Base-by-base conservation (phyloP, 2,113 vertebrate species). In the Thunnus thynnus region DNA sequence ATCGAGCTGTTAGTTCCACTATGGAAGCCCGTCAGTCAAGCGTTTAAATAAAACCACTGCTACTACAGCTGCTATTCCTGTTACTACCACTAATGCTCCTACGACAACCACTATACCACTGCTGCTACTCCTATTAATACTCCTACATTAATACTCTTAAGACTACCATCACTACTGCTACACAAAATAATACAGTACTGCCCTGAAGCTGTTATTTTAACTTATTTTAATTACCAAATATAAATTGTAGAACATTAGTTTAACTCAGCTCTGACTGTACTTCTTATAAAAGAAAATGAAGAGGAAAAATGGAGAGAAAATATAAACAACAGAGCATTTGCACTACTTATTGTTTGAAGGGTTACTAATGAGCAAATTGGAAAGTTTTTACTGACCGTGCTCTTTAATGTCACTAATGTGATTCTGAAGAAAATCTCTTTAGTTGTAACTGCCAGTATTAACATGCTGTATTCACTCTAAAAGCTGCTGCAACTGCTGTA, bases 1-100 rank as follows among this genome's bases (percentile, higher is more conserved):
- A 82, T 89, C 2, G 46, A 83, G 83, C 76, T 86, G 83, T 83
- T 76, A 41, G 61, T 27, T 81, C 67, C 72, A 52, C 78, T 78
- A 48, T 78, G 61, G 52, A 88, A 65, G 80, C 52, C 41, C 52
- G 20, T 86, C 81, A 70, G 61, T 89, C 69, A 88, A 69, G 52
- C 13, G 57, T 78, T 83, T 20, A 81, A 73, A 72, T 50, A 56
- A 67, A 82, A 79, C 22, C 22, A 79, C 51, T 44, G 47, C 61
- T 69, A 66, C 68, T 63, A 64, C 20, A 48, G 72, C 25, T 64
- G 0, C 66, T 83, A 17, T n/a, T 70, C 32, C 67, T 66, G 56
- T 71, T 67, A 47, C 44, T 80, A 66, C 46, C 13, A 46, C 27
- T 56, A 44, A 54, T 72, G 70, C 5, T 61, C 36, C 13, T 61